Percentiles rank a stretch among this genome's conserved stretches.
Evolutionary conservation across 2,113 vertebrate species (phyloP).

Genomic region (Laterallus jamaicensis): DNA sequence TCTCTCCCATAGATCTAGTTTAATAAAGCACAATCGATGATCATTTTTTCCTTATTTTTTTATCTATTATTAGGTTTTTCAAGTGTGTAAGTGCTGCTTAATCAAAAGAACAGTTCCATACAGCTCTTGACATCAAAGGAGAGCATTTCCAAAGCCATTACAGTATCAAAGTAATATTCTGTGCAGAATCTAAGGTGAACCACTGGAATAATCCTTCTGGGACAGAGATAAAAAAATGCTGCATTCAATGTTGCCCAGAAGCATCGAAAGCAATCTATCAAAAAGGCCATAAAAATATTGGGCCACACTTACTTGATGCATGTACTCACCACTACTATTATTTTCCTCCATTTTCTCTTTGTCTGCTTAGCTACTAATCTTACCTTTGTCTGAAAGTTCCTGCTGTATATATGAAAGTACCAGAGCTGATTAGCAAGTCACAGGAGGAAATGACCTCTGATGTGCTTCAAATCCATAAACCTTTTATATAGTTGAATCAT

Average conservation of each 20-base stretch:
- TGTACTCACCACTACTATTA: conserved; percentile 45
- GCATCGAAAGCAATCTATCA: conserved; percentile 67
- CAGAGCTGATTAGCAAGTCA: conserved; percentile 65
- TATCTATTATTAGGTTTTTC: conserved; percentile 72
- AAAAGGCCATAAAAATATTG: conserved; percentile 66
- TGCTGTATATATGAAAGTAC: conserved; percentile 56
- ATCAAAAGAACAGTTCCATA: conserved; percentile 75
- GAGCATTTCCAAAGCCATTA: conserved; percentile 74
- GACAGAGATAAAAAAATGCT: conserved; percentile 70
- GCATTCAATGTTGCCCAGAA: conserved; percentile 48
- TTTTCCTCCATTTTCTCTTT: conserved; percentile 62
- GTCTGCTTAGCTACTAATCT: conserved; percentile 58
- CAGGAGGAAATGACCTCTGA: conserved; percentile 68
- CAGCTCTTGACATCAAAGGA: conserved; percentile 72
- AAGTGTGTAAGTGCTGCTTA: conserved; percentile 66
- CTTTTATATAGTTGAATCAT: conserved; percentile 60
- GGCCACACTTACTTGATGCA: conserved; percentile 47
- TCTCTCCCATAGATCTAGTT: conserved; percentile 49
- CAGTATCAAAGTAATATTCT: conserved; percentile 75
- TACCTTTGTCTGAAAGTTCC: conserved; percentile 49
- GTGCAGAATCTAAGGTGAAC: conserved; percentile 74
- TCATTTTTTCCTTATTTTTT: not conserved
- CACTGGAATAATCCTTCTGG: conserved; percentile 71
- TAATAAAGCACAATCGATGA: conserved; percentile 64
- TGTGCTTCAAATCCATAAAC: conserved; percentile 69